Conservation (phyloP, 2,888 invertebrate species). For the Schrankia costaestrigalis region DNA sequence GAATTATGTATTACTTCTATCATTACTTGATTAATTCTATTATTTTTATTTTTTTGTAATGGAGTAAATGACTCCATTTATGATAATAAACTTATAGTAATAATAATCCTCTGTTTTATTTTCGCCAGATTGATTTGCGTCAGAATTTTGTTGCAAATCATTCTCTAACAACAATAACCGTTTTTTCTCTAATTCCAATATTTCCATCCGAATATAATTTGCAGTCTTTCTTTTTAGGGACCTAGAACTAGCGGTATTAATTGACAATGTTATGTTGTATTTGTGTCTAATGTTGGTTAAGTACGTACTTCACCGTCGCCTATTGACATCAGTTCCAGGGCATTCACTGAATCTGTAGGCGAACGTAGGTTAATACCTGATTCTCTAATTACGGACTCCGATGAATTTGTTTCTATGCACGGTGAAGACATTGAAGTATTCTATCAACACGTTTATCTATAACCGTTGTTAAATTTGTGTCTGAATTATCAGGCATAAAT, state of each 20-base stretch:
- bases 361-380: conserved; percentile 12
- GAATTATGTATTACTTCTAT: neutral
- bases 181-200: conserved; percentile 23
- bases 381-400: conserved; percentile 13
- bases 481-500: conserved; percentile 11
- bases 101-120: conserved; percentile 20
- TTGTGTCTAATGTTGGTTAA: too few relatives aligned
- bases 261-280: too few relatives aligned
- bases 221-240: neutral
- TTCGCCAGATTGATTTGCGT: conserved; percentile 10
- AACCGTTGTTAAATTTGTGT: conserved; percentile 10
- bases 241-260: neutral
- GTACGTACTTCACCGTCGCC: too few relatives aligned
- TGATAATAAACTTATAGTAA: conserved; percentile 21
- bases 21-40: conserved; percentile 20
- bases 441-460: conserved; percentile 9
- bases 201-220: conserved; percentile 23
- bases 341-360: too few relatives aligned
- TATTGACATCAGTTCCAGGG: too few relatives aligned
- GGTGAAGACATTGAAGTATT: conserved; percentile 12
- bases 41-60: conserved; percentile 19
- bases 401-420: conserved; percentile 12
- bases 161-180: conserved; percentile 16
- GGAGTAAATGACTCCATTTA: conserved; percentile 24
- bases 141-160: conserved; percentile 17